phyloP scores from a whole-genome alignment of 2,888 invertebrate genomes.

The Molorchus minor region DNA sequence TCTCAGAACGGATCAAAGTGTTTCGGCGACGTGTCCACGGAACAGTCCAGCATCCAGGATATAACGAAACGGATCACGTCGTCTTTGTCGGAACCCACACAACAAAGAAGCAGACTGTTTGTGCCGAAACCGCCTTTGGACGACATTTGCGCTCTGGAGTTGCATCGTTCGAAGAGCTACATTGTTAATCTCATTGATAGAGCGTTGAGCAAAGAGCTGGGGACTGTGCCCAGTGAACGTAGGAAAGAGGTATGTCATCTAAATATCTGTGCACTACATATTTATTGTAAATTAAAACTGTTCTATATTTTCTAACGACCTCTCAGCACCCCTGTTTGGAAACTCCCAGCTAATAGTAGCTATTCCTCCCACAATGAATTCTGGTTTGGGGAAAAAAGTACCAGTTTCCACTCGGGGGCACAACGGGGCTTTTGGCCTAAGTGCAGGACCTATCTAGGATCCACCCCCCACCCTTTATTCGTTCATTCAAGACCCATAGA shows the following conservation, averaged over 20 bases:
- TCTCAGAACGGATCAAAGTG: conserved; percentile 24
- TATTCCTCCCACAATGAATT: no score
- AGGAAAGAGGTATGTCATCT: conserved; percentile 37
- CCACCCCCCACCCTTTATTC: no score
- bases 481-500: no score
- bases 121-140: conserved; percentile 41
- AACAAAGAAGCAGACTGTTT: conserved; percentile 2
- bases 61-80: conserved; percentile 20
- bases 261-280: no score
- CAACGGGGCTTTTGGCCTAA: no score
- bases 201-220: conserved; percentile 62
- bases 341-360: no score
- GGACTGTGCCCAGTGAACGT: conserved; percentile 53
- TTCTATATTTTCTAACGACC: no score
- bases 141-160: conserved; percentile 58
- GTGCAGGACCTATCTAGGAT: no score
- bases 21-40: neutral
- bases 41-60: conserved; percentile 31
- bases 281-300: no score
- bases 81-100: conserved; percentile 8
- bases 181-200: conserved; percentile 63
- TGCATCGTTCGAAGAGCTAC: conserved; percentile 62
- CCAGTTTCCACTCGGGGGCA: no score
- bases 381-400: no score
- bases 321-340: no score